Percentiles rank a stretch among this genome's conserved stretches.
Evolutionary conservation across 2,113 vertebrate genomes (phyloP).

Genomic region (Vimba vimba): DNA sequence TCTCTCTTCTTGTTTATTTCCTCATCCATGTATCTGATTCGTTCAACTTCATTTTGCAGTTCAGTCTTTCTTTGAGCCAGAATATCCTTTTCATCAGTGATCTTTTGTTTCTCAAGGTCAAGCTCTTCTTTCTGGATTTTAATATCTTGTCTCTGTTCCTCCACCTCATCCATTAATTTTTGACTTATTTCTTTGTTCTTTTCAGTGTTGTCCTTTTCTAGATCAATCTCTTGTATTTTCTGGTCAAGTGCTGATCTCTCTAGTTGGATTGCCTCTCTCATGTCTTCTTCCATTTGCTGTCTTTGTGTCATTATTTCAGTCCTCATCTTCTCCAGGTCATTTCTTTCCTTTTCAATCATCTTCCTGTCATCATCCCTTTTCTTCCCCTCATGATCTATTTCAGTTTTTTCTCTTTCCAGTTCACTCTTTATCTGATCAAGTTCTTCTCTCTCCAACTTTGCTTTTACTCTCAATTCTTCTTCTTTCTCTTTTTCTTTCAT

Average conservation of each 20-base stretch:
- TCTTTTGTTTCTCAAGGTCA: not conserved
- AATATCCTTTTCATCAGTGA: not conserved
- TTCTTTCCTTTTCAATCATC: not conserved
- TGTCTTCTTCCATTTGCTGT: not conserved
- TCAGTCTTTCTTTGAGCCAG: not conserved
- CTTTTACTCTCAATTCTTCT: not conserved
- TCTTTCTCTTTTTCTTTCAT: not conserved
- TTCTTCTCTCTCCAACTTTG: constrained; percentile 39
- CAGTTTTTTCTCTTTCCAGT: not conserved
- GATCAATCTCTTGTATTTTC: not conserved
- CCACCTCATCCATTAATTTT: not conserved
- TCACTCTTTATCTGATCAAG: not conserved
- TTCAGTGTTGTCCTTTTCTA: not conserved
- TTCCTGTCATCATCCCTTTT: not conserved
- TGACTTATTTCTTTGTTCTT: not conserved
- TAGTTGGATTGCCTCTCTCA: too few relatives aligned
- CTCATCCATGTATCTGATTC: not conserved
- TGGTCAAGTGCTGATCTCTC: not conserved
- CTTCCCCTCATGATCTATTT: not conserved
- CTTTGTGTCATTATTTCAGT: not conserved
- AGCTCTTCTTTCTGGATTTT: not conserved
- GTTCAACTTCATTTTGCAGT: not conserved
- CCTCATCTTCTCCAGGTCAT: not conserved
- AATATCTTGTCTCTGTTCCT: not conserved
- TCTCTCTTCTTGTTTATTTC: not conserved